phyloP scores from a whole-genome alignment of 1,140 invertebrate genomes.

The Berghia stephanieae region DNA sequence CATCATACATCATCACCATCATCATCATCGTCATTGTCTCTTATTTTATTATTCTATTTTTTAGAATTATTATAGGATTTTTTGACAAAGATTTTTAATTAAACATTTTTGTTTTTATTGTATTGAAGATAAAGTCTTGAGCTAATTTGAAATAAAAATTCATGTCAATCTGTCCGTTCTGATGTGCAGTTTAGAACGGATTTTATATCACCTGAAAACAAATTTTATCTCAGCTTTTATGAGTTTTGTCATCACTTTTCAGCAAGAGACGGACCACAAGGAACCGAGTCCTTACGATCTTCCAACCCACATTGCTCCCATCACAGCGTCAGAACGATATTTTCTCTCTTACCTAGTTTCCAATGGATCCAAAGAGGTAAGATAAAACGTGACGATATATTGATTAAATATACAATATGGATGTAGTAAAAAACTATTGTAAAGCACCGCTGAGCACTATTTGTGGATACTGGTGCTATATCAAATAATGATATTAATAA shows the following conservation, averaged over 20 bases:
- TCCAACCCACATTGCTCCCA: conserved; percentile 67
- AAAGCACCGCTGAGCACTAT: too few species aligned
- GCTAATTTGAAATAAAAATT: too few species aligned
- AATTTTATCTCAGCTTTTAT: background rate
- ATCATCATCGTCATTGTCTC: too few species aligned
- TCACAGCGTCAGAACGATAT: conserved; percentile 71
- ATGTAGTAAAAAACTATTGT: background rate
- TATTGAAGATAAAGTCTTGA: background rate
- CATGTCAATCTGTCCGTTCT: too few species aligned
- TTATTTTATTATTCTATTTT: background rate
- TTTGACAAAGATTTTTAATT: background rate
- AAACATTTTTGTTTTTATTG: background rate
- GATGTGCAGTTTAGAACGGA: too few species aligned
- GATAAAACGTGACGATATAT: too few species aligned
- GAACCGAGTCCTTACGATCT: conserved; percentile 22
- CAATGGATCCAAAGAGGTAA: conserved; percentile 72
- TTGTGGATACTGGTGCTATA: too few species aligned
- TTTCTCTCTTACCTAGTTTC: conserved; percentile 73
- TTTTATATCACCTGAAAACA: background rate
- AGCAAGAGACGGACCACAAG: conserved; percentile 26
- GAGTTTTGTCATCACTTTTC: background rate
- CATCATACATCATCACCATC: too few species aligned
- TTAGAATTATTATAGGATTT: background rate
- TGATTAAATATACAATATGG: too few species aligned
- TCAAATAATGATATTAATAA: background rate